Percentiles rank a stretch among this genome's conserved stretches.
Conservation (phyloP, 2,888 invertebrate species). For the Sphaeridia pumilis region DNA sequence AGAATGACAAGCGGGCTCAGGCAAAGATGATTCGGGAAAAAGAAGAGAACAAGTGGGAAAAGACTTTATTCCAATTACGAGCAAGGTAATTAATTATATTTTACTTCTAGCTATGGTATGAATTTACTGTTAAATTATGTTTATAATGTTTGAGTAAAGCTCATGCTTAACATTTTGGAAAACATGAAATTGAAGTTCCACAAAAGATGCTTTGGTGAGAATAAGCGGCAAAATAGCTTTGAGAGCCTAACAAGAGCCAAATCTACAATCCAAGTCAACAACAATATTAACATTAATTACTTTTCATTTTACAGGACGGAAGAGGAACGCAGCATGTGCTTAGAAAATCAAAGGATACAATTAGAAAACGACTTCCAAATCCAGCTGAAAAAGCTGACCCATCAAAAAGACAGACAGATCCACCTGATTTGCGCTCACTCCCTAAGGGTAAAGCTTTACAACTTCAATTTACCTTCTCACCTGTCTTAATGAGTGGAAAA, state of each 20-base stretch:
- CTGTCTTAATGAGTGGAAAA: not conserved
- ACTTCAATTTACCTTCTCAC: conserved; percentile 15
- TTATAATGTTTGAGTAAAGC: not conserved
- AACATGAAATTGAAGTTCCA: not conserved
- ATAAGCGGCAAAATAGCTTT: too few species aligned
- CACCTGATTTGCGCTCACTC: conserved; percentile 28
- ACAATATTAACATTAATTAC: too few species aligned
- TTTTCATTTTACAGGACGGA: conserved; percentile 19
- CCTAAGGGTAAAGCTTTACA: conserved; percentile 22
- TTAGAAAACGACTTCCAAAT: conserved; percentile 29
- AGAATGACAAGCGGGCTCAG: conserved; percentile 7
- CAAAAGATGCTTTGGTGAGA: too few species aligned
- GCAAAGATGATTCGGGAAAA: conserved; percentile 12
- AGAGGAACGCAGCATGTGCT: conserved; percentile 30
- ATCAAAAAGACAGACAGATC: conserved; percentile 32
- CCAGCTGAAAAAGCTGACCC: conserved; percentile 27
- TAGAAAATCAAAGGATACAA: conserved; percentile 24
- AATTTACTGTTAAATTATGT: not conserved
- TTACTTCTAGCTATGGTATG: not conserved
- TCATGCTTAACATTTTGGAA: not conserved
- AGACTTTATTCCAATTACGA: conserved; percentile 16
- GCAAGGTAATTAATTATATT: conserved; percentile 13
- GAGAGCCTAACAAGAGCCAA: too few species aligned
- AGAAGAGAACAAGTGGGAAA: conserved; percentile 16
- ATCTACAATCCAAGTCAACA: too few species aligned